Percentiles rank a stretch among this genome's conserved stretches.
These are phyloP conservation scores for Melipona quadrifasciata DNA, from an alignment of 1,140 invertebrate genomes.

Conservation along the genomic window DNA sequence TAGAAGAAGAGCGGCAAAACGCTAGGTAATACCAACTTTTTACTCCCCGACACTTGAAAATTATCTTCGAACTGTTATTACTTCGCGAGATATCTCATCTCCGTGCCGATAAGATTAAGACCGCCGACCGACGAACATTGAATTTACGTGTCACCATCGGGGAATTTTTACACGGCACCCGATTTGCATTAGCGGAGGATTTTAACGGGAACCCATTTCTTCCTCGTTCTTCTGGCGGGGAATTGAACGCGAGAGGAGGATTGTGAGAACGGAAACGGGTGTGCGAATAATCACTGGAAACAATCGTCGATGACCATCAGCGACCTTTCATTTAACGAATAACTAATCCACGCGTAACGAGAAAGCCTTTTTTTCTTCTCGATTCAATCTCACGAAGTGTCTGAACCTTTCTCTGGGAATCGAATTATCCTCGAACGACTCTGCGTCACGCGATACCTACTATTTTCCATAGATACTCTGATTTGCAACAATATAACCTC, in stretches of 20 bases:
- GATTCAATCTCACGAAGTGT: neutral
- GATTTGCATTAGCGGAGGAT: neutral
- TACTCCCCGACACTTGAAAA: neutral
- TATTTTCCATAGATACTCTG: neutral
- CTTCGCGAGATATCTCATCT: neutral
- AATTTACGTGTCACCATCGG: neutral
- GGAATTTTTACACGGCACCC: neutral
- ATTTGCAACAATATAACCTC: too few relatives aligned
- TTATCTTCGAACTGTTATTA: neutral
- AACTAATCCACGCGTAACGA: conserved; percentile 16
- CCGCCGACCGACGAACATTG: too few relatives aligned
- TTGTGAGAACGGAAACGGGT: conserved; percentile 69
- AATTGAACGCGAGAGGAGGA: conserved; percentile 27
- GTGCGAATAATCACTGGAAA: conserved; percentile 55
- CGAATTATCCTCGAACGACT: neutral
- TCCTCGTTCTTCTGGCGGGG: neutral
- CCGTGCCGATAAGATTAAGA: conserved; percentile 32
- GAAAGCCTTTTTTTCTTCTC: neutral
- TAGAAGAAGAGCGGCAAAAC: too few relatives aligned
- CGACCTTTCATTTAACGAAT: conserved; percentile 11
- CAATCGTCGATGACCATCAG: conserved; percentile 47
- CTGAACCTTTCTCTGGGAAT: neutral
- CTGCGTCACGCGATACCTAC: too few relatives aligned
- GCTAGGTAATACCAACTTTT: neutral
- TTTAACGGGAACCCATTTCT: conserved; percentile 27